A percentile compares a stretch with the other conserved stretches of the same genome.
These are phyloP conservation scores for Triplophysa yarkandensis DNA, from an alignment of 2,797 vertebrate genomes.

Conservation along the genomic window DNA sequence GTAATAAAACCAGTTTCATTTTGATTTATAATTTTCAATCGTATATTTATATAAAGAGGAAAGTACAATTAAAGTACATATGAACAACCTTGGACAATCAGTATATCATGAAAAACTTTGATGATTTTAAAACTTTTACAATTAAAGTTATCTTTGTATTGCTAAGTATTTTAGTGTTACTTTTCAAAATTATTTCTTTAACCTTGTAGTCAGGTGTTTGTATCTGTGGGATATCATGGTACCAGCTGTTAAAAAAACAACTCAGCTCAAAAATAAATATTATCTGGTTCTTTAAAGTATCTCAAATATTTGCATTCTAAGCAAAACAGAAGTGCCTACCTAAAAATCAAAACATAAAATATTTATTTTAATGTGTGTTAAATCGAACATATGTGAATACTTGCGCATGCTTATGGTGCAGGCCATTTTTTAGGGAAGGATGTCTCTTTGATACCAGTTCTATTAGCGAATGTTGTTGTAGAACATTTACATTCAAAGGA, in stretches of 20 bases:
- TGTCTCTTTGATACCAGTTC: constrained; percentile 37
- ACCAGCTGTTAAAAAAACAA: background rate
- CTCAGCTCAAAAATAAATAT: background rate
- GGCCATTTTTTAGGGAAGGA: background rate
- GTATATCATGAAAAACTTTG: background rate
- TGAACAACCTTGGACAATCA: background rate
- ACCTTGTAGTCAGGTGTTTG: background rate
- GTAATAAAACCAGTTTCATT: too few species aligned
- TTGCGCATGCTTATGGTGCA: background rate
- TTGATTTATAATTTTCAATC: too few species aligned
- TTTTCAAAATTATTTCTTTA: background rate
- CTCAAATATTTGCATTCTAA: too few species aligned
- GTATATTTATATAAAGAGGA: too few species aligned
- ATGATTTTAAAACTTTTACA: too few species aligned
- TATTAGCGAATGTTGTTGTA: constrained; percentile 20
- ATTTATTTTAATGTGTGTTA: too few species aligned
- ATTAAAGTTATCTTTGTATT: background rate
- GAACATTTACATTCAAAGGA: constrained; percentile 24
- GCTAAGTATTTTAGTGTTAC: background rate
- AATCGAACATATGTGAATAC: background rate
- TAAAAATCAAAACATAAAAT: background rate
- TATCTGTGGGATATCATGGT: background rate
- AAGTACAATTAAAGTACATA: too few species aligned
- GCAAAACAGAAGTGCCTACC: too few species aligned
- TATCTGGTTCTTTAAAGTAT: too few species aligned